phyloP scores from a whole-genome alignment of 37 sponge, comb jelly and placozoan species.

The Ianthella basta region DNA sequence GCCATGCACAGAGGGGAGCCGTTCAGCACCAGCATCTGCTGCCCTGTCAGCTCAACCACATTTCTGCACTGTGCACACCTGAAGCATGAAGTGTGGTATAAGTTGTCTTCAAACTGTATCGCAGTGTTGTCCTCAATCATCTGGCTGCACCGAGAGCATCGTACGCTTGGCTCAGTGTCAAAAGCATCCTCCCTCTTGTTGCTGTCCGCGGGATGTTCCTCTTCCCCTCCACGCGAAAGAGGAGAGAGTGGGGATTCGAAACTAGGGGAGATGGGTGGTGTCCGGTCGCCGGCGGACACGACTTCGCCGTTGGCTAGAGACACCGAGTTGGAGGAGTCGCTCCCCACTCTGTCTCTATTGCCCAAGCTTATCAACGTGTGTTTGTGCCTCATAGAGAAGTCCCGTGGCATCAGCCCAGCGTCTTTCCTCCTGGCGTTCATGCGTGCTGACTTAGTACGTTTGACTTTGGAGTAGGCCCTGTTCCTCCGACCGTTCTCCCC shows the following conservation, averaged over 20 bases:
- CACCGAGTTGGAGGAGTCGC: too few relatives aligned
- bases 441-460: constrained; percentile 3
- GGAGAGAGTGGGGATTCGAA: too few relatives aligned
- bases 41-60: constrained; percentile 13
- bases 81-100: constrained; percentile 51
- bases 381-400: background rate
- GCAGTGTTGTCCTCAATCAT: constrained; percentile 11
- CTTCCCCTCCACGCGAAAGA: too few relatives aligned
- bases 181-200: too few relatives aligned
- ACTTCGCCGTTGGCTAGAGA: too few relatives aligned
- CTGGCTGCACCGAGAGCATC: background rate
- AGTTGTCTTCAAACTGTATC: constrained; percentile 36
- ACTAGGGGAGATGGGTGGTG: too few relatives aligned
- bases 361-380: too few relatives aligned
- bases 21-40: constrained; percentile 42
- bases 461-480: background rate
- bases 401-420: background rate
- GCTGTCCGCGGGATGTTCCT: too few relatives aligned
- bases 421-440: background rate
- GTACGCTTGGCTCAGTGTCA: too few relatives aligned
- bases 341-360: too few relatives aligned
- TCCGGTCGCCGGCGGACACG: too few relatives aligned
- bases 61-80: constrained; percentile 47
- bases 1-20: constrained; percentile 59
- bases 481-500: background rate